Evolutionary conservation across 2,113 vertebrate genomes (phyloP).

Genomic region (Syrmaticus mikado): DNA sequence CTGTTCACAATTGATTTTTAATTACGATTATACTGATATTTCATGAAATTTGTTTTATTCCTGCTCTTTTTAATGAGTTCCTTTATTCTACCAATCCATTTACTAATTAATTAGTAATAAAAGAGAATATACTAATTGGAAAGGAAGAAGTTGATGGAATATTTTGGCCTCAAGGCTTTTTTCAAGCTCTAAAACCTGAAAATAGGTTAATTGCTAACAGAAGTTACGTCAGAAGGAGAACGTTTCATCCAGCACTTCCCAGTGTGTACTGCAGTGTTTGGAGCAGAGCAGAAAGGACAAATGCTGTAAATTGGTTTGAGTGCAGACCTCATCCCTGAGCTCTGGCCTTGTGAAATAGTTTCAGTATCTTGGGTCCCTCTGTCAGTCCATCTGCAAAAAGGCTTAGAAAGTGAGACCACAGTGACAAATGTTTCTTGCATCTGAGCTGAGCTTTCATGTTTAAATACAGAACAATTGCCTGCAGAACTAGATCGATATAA

Average conservation of each 20-base stretch:
- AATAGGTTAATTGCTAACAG: constrained; percentile 22
- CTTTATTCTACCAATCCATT: neutral
- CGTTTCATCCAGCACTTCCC: neutral
- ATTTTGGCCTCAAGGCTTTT: constrained; percentile 53
- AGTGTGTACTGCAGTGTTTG: neutral
- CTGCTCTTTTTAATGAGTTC: neutral
- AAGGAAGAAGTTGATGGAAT: constrained; percentile 52
- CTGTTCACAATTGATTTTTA: neutral
- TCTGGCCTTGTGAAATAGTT: constrained; percentile 7
- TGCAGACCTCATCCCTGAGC: constrained; percentile 3
- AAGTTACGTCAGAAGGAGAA: neutral
- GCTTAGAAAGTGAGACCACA: constrained; percentile 18
- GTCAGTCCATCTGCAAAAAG: neutral
- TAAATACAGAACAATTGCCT: neutral
- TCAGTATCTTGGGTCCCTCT: neutral
- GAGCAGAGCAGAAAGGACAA: neutral
- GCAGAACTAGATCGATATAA: neutral
- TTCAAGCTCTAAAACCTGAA: constrained; percentile 1
- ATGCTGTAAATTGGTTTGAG: constrained; percentile 2
- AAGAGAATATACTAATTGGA: neutral
- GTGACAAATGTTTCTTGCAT: neutral
- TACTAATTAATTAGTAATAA: neutral
- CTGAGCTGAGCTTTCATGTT: constrained; percentile 34
- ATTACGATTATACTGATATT: neutral
- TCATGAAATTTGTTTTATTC: neutral